Percentiles rank a stretch among this genome's conserved stretches.
Evolutionary conservation across 2,113 vertebrate species (phyloP).

Genomic region (Erythrocercus mccallii): DNA sequence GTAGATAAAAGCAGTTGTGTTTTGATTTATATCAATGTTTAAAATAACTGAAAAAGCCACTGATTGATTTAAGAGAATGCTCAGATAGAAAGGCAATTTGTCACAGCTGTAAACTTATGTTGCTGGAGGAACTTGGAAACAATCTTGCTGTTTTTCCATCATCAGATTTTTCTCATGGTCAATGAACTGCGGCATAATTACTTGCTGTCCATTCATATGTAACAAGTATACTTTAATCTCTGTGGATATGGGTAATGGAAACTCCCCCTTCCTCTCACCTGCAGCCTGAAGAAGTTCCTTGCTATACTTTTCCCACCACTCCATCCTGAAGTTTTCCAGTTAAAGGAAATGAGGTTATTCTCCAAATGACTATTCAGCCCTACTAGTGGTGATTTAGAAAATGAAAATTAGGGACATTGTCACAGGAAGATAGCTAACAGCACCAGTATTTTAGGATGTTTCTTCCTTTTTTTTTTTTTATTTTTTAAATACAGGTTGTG

Average conservation of each 20-base stretch:
- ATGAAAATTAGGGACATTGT: background rate
- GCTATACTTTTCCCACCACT: background rate
- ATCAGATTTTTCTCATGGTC: background rate
- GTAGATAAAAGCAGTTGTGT: background rate
- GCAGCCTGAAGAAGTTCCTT: background rate
- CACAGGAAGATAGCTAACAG: background rate
- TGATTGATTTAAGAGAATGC: background rate
- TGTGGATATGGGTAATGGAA: background rate
- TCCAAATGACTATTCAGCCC: background rate
- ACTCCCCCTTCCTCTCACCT: background rate
- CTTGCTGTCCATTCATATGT: background rate
- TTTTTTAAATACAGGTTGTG: background rate
- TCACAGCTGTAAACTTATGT: background rate
- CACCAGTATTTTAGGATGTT: background rate
- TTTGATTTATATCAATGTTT: background rate
- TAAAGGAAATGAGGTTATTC: background rate
- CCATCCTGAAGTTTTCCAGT: background rate
- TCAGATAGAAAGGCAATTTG: background rate
- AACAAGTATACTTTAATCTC: background rate
- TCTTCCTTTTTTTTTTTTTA: background rate
- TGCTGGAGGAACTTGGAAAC: background rate
- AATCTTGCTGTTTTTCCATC: background rate
- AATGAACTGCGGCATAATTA: background rate
- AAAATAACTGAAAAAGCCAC: background rate
- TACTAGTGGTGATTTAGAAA: background rate